Percentiles rank a stretch among this genome's conserved stretches.
phyloP scores from a whole-genome alignment of 53 echinoderm and acorn worm genomes.

The Stichopus horrens region DNA sequence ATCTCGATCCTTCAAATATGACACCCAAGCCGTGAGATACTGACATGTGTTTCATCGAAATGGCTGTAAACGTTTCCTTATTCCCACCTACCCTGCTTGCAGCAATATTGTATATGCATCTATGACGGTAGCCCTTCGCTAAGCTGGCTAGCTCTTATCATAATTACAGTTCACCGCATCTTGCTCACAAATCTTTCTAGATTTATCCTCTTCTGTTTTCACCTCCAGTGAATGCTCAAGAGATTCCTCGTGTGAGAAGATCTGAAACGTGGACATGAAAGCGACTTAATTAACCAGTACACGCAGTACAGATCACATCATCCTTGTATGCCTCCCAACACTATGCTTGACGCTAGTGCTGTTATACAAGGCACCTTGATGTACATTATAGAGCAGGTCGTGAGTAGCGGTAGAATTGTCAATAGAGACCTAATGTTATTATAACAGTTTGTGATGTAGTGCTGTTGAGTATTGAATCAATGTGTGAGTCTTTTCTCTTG shows the following conservation, averaged over 20 bases:
- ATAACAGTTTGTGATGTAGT: neutral
- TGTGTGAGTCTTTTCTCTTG: too few species aligned
- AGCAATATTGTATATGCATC: neutral
- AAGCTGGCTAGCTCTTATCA: conserved; percentile 15
- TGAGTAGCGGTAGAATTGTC: neutral
- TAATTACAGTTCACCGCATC: conserved; percentile 36
- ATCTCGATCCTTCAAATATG: neutral
- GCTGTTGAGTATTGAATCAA: too few species aligned
- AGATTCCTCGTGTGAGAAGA: conserved; percentile 12
- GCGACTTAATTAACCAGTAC: conserved; percentile 36
- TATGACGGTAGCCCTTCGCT: neutral
- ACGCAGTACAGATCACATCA: neutral
- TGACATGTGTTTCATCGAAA: neutral
- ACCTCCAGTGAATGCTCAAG: conserved; percentile 19
- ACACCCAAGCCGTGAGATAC: neutral
- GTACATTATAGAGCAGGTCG: conserved; percentile 11
- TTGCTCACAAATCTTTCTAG: conserved; percentile 22
- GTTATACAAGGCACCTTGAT: neutral
- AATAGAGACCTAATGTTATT: neutral
- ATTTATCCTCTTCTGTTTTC: conserved; percentile 25
- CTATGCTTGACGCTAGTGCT: neutral
- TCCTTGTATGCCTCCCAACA: conserved; percentile 1
- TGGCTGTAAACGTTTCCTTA: neutral
- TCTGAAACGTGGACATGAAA: conserved; percentile 8
- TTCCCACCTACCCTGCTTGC: neutral